Base-by-base conservation (phyloP, 1,140 invertebrate species). In the Leptonema lineaticorne region DNA sequence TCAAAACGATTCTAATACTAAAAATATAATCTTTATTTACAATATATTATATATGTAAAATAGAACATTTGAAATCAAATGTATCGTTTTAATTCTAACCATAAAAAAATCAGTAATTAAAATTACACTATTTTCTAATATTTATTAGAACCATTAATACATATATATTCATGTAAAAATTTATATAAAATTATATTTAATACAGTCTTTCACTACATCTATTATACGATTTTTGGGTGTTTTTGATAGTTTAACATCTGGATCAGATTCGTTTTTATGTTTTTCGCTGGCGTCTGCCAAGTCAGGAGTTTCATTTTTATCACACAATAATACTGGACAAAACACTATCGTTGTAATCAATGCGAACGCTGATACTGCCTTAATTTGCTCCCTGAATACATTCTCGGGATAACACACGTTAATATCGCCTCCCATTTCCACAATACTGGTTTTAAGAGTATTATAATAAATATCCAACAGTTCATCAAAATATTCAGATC, bases 381-480 rank as follows among this genome's bases (percentile, higher is more conserved):
- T 65, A 5, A 70, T 2, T 30, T 70, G 64, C 1, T 63, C 65
- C n/a, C 60, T 22, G 37, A 29, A 70, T 27, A 67, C 14, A 6
- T 30, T 41, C 33, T 57, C 59, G 1, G 69, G 69, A 53, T 62
- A 68, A 11, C 56, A 37, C 0, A 45, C 29, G 18, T 50, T 46
- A 1, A 63, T 48, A 33, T 68, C 58, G 28, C 56, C 50, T 7
- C 45, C 58, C 46, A 68, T 50, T 28, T 29, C 24, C 16, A 2
- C 27, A 8, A 68, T n/a, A 20, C 30, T 50, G 20, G 24, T 22
- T 50, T 50, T 70, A 6, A 84, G 68, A 0, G 73, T 73, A 11
- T 75, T 45, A 58, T 79, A 74, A 73, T 83, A 83, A 18, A 69
- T 57, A 14, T 73, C 68, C 14, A 84, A 41, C 16, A 83, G 56